A percentile compares a stretch with the other conserved stretches of the same genome.
These are phyloP conservation scores for Heliothis peltigera DNA, from an alignment of 2,888 invertebrate species.

Conservation along the genomic window DNA sequence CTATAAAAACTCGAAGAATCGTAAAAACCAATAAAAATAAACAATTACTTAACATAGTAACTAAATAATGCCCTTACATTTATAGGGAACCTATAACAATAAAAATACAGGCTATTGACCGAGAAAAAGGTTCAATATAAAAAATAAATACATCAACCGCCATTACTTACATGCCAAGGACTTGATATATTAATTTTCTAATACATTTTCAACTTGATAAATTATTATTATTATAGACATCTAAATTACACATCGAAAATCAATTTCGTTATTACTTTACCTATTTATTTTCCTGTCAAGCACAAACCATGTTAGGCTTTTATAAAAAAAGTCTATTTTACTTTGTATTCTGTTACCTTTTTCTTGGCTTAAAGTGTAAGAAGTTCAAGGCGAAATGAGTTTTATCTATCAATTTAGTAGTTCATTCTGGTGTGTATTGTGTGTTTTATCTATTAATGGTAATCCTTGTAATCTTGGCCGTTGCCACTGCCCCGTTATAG, in stretches of 20 bases:
- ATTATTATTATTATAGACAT: slow-evolving; percentile 15
- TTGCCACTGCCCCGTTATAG: background rate
- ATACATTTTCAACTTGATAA: slow-evolving; percentile 14
- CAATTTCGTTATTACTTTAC: slow-evolving; percentile 27
- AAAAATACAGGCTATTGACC: background rate
- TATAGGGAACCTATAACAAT: background rate
- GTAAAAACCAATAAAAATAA: background rate
- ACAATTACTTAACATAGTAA: background rate
- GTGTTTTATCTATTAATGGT: slow-evolving; percentile 39
- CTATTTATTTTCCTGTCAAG: slow-evolving; percentile 11
- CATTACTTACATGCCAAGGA: background rate
- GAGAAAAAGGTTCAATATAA: background rate
- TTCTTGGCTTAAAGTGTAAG: slow-evolving; percentile 26
- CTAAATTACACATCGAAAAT: slow-evolving; percentile 29
- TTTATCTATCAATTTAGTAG: slow-evolving; percentile 48
- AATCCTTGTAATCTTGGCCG: slow-evolving; percentile 26
- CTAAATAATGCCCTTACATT: background rate
- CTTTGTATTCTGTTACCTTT: background rate
- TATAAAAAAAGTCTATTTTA: background rate
- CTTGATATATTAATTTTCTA: slow-evolving; percentile 12
- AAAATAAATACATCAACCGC: slow-evolving; percentile 8
- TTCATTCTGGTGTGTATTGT: slow-evolving; percentile 17
- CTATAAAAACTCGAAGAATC: background rate
- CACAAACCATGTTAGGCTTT: background rate
- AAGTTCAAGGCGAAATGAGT: slow-evolving; percentile 47